Base-by-base conservation (phyloP, 2,888 invertebrate genomes). In the Lymantria monacha region DNA sequence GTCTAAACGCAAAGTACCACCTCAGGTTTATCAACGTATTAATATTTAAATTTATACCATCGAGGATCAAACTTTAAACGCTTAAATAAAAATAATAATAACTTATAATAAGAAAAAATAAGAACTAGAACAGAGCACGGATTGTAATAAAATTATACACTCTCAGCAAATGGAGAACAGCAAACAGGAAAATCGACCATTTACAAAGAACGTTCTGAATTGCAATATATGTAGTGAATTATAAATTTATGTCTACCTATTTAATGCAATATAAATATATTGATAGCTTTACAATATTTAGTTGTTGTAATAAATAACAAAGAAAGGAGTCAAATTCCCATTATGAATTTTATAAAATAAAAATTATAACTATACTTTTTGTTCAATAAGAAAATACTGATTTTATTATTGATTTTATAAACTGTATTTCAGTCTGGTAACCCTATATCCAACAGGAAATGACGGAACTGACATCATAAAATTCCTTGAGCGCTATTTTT, bases 1-100 rank as follows among this genome's bases (percentile, higher is more conserved):
- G 93, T 93, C 94, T 94, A 94, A 94, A 94, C 94, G 93, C 93
- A 94, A 93, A 92, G 93, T 92, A 94, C 94, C 93, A 93, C 94
- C 92, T 90, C 88, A 92, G 92, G 94, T 94, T 94, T 89, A 90
- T 33, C 89, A 83, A 82, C 83, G 84, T 74, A 85, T 78, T 79
- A 83, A 77, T 85, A 77, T 69, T 78, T 61, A 74, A 77, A 79
- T 78, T 74, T 66, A 33, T 70, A 76, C 69, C 73, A 72, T 73
- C 72, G 70, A 71, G 62, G 72, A 65, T 71, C 75, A 81, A 83
- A 83, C 78, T 81, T 78, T 69, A 79, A 79, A 80, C 68, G 73
- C 79, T 81, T 78, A 81, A 76, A 72, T 77, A 75, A 81, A 86
- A 88, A 82, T 85, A 85, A 85, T 85, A 86, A 79, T 84, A 87